Evolutionary conservation across 1,140 invertebrate genomes (phyloP).

Genomic region (Ephestia elutella): DNA sequence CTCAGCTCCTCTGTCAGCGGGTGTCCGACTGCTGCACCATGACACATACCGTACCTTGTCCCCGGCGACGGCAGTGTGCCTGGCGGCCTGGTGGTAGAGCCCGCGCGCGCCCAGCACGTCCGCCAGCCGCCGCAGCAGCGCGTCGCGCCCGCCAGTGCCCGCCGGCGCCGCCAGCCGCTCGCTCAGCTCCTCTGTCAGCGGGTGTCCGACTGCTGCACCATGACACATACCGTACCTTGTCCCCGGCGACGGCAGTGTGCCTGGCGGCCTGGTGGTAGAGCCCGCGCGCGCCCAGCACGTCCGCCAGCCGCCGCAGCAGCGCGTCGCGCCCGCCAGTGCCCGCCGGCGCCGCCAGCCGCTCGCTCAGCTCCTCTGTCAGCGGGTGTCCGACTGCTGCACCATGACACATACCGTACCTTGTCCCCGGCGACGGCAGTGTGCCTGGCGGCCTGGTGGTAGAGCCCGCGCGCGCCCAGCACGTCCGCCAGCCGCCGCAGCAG

Average conservation of each 20-base stretch:
- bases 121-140: conserved; percentile 89
- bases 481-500: conserved; percentile 90
- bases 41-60: no score
- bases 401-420: no score
- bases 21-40: conserved; percentile 90
- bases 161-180: conserved; percentile 91
- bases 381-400: conserved; percentile 89
- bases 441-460: no score
- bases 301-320: conserved; percentile 90
- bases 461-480: no score
- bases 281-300: conserved; percentile 91
- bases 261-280: conserved; percentile 98
- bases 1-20: conserved; percentile 91
- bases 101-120: no score
- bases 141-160: conserved; percentile 77
- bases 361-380: conserved; percentile 92
- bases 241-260: no score
- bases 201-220: conserved; percentile 89
- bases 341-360: conserved; percentile 89
- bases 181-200: conserved; percentile 91
- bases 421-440: no score
- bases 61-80: conserved; percentile 98
- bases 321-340: conserved; percentile 77
- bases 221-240: no score
- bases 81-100: no score